Base-by-base conservation (phyloP, 1,140 invertebrate species). In the Mizuhopecten yessoensis region DNA sequence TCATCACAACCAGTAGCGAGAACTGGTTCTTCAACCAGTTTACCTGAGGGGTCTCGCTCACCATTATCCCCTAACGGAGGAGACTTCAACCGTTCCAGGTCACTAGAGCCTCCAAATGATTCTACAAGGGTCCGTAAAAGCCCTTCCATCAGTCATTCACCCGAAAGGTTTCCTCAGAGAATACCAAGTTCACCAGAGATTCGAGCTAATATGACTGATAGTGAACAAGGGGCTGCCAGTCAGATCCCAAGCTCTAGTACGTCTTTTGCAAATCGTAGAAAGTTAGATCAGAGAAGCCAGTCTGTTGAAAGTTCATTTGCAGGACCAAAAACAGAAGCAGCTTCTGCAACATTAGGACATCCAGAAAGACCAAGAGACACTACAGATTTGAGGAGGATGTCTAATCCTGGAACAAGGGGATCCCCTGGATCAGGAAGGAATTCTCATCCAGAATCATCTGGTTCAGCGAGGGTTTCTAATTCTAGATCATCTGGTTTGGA, bases 401-500 rank as follows among this genome's bases (percentile, higher is more conserved):
- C 57, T 29, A 75, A 75, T 75, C 57, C 57, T 75, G 57, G 57
- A 39, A 39, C 36, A 39, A 5, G 5, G 13, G 36, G 36, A 3
- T 75, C 57, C 1, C 29, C 57, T 29, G 57, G 57, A 75, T 75
- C 57, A 7, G 57, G 57, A 23, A 88, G 87, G 29, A 23, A 45
- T 33, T n/a, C 11, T 29, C 17, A 15, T 23, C 9, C 34, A 34
- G 49, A 86, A 33, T 49, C 57, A 2, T 34, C 36, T 34, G 15
- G 57, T 20, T 29, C 23, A 87, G 34, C 23, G 42, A 23, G 42
- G 0, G 34, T 23, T 10, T 87, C 57, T 20, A 86, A 17, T 57
- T 36, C 29, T 75, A 42, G 33, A 86, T 36, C 89, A 34, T 86
- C 36, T 86, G 91, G 87, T 33, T 42, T 42, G 5, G 33, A 49